Base-by-base conservation (phyloP, 2,797 vertebrate species). In the Acrossocheilus wenchowensis region DNA sequence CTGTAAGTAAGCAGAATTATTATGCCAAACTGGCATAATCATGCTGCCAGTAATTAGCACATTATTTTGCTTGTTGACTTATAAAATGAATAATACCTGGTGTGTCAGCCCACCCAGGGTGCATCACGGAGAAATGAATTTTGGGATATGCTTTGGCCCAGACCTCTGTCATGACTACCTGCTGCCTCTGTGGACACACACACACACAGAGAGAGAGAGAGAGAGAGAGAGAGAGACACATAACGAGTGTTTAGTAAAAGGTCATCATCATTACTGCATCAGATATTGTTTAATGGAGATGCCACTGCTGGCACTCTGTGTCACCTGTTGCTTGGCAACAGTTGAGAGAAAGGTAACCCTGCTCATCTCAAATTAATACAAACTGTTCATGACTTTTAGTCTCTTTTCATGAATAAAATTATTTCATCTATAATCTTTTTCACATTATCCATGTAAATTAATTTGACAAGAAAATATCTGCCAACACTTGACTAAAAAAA, bases 131-230 rank as follows among this genome's bases (percentile, higher is more conserved):
- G 68, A 96, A 96, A 89, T 94, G 91, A 78, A 96, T 93, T 75
- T 86, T 74, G 6, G 93, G 92, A 84, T 94, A 84, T n/a, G 66
- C 84, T 92, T 91, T 91, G 85, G 93, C 93, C 94, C 94, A 95
- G 73, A 94, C 88, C 64, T 94, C 90, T 64, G 93, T 95, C 89
- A 95, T 93, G 93, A 94, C 94, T 91, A 95, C 94, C 93, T 95
- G 94, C 93, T 96, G 95, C 89, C 95, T 95, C 94, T 95, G 86
- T 71, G 81, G 68, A 78, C 68, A 78, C 68, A 62, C 45, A 81
- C 54, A 17, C 36, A 52, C 21, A 86, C 60, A 21, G 26, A 77
- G 5, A 78, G 36, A 81, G 43, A 79, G 43, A 39, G 5, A 39
- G 5, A 39, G 26, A 26, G 26, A 39, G 39, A 48, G 50, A 41